phyloP scores from a whole-genome alignment of 1,140 invertebrate genomes.

The Lepidurus arcticus region DNA sequence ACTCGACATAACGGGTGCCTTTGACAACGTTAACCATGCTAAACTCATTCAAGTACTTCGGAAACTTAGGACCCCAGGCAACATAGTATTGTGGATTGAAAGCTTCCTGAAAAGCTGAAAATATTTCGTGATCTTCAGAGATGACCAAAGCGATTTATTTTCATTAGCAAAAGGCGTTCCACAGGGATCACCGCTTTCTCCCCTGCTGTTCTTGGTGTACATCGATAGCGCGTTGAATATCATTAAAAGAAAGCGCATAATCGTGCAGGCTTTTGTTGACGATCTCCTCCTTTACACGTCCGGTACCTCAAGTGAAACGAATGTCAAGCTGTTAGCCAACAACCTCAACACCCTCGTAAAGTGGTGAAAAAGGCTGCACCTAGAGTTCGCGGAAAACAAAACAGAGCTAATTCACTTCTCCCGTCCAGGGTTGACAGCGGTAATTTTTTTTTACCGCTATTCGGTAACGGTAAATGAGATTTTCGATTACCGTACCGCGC shows the following conservation, averaged over 20 bases:
- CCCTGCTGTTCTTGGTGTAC: conserved; percentile 11
- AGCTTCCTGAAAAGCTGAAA: conserved; percentile 17
- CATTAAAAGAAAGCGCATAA: conserved; percentile 22
- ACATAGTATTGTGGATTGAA: not conserved
- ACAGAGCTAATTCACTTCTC: conserved; percentile 23
- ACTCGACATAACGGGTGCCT: conserved; percentile 22
- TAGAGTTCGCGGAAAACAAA: conserved; percentile 20
- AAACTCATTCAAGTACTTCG: not conserved
- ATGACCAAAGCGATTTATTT: not conserved
- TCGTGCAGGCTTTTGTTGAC: conserved; percentile 16
- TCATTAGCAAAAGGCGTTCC: conserved; percentile 20
- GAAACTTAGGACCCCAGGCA: not conserved
- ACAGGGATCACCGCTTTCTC: conserved; percentile 28
- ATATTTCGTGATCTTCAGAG: not conserved
- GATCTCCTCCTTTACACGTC: conserved; percentile 10
- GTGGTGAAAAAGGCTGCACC: not conserved
- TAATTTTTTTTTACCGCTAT: no score
- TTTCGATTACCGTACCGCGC: no score
- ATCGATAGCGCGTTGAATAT: not conserved
- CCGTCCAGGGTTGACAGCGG: no score
- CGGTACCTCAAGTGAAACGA: conserved; percentile 16
- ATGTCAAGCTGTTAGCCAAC: conserved; percentile 19
- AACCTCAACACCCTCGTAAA: not conserved
- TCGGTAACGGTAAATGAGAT: no score
- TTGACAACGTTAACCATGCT: conserved; percentile 23